phyloP scores from a whole-genome alignment of 1,140 invertebrate genomes.

The Nasonia longicornis region DNA sequence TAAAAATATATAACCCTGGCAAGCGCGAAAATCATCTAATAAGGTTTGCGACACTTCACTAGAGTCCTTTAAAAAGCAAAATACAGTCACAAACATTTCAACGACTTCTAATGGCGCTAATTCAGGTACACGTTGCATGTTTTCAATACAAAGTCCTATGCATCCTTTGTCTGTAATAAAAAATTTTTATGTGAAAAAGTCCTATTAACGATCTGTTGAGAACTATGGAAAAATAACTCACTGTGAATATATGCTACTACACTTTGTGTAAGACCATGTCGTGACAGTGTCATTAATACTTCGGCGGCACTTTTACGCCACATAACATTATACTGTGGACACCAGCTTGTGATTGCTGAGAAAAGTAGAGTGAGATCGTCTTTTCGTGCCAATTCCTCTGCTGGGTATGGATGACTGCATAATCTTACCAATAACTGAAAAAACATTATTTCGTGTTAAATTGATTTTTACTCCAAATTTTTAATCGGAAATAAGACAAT shows the following conservation, averaged over 20 bases:
- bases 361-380: conserved; percentile 97
- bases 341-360: conserved; percentile 95
- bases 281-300: conserved; percentile 94
- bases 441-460: not conserved
- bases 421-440: conserved; percentile 90
- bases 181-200: conserved; percentile 9
- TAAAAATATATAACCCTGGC: conserved; percentile 94
- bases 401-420: conserved; percentile 91
- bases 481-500: not conserved
- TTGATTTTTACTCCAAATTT: not conserved
- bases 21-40: conserved; percentile 94
- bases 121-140: conserved; percentile 94
- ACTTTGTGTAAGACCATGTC: conserved; percentile 91
- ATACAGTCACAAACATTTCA: conserved; percentile 98
- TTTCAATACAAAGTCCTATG: conserved; percentile 94
- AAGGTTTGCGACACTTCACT: conserved; percentile 95
- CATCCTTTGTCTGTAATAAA: conserved; percentile 90
- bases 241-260: conserved; percentile 98
- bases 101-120: conserved; percentile 94
- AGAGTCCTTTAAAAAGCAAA: conserved; percentile 99
- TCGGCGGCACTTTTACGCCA: conserved; percentile 98
- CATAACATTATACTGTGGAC: conserved; percentile 90
- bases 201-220: not conserved
- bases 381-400: conserved; percentile 95
- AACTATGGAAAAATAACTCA: conserved; percentile 69